Percentiles rank a stretch among this genome's conserved stretches.
phyloP scores from a whole-genome alignment of 2,113 vertebrate species.

The Esox niger region DNA sequence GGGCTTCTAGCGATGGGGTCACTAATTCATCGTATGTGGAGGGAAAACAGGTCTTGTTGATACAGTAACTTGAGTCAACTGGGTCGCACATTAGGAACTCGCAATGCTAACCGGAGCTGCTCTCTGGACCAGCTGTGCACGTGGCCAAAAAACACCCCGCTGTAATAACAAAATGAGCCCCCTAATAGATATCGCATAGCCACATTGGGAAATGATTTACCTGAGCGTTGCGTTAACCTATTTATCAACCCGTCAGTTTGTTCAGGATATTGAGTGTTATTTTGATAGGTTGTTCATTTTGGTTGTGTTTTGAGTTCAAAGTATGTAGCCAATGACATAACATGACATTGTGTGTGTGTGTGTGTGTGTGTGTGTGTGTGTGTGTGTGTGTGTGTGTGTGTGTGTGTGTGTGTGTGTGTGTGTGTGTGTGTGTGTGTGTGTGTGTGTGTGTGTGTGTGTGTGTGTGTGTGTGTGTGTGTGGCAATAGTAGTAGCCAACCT shows the following conservation, averaged over 20 bases:
- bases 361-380: constrained; percentile 25
- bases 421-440: no score
- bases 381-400: no score
- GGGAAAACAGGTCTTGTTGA: constrained; percentile 61
- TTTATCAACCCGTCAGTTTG: constrained; percentile 38
- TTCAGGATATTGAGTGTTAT: constrained; percentile 7
- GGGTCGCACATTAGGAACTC: constrained; percentile 61
- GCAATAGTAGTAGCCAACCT: constrained; percentile 48
- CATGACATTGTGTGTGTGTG: neutral
- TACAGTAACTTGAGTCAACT: constrained; percentile 62
- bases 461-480: no score
- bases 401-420: neutral
- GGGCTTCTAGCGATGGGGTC: neutral
- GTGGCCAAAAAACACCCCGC: constrained; percentile 38
- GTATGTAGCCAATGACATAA: constrained; percentile 31
- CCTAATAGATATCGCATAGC: constrained; percentile 51
- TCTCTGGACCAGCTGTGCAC: constrained; percentile 47
- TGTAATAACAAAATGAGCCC: constrained; percentile 44
- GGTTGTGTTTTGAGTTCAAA: constrained; percentile 14
- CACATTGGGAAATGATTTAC: constrained; percentile 46
- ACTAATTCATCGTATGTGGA: constrained; percentile 31
- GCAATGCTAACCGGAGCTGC: constrained; percentile 19
- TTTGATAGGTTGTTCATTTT: constrained; percentile 28
- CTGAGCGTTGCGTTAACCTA: constrained; percentile 19
- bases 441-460: neutral